Conservation (phyloP, 1,140 invertebrate species). For the Andricus grossulariae region DNA sequence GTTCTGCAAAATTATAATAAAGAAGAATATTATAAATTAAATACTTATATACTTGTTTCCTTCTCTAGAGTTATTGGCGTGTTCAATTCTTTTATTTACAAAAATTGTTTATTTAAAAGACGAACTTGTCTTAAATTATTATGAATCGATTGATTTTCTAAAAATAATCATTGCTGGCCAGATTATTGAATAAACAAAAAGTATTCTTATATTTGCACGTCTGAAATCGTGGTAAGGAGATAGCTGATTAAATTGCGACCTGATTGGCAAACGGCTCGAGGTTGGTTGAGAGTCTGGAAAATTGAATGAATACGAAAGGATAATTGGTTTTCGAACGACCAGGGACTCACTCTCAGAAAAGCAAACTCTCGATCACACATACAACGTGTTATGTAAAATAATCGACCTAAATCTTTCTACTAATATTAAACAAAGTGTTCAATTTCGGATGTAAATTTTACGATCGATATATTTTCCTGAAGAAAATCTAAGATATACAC, state of each 20-base stretch:
- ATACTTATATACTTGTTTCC: too few species aligned
- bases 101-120: too few species aligned
- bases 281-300: background rate
- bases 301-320: background rate
- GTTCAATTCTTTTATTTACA: too few species aligned
- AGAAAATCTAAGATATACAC: too few species aligned
- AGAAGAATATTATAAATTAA: too few species aligned
- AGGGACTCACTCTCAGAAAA: background rate
- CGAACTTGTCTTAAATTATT: too few species aligned
- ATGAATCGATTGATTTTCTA: too few species aligned
- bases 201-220: background rate
- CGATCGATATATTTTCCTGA: too few species aligned
- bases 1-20: too few species aligned
- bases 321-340: background rate
- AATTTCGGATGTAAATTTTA: too few species aligned
- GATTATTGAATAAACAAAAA: background rate
- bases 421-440: background rate
- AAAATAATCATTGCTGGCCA: background rate
- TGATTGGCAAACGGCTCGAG: background rate
- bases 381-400: background rate
- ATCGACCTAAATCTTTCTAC: background rate
- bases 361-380: background rate
- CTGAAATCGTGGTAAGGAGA: background rate
- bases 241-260: background rate
- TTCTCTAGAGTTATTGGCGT: too few species aligned